phyloP scores from a whole-genome alignment of 2,797 vertebrate genomes.

The Selene dorsalis region DNA sequence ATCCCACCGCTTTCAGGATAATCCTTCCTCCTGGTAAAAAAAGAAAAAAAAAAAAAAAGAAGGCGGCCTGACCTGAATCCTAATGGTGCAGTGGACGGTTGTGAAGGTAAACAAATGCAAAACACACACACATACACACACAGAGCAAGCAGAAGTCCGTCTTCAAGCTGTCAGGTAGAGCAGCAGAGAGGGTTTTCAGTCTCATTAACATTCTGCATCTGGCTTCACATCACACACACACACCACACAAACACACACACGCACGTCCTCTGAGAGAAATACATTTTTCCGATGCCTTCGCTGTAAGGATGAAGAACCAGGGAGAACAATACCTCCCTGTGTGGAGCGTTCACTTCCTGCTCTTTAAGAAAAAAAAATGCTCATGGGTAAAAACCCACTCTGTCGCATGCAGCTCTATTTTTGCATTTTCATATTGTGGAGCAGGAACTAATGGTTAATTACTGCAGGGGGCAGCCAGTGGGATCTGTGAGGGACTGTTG shows the following conservation, averaged over 20 bases:
- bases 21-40: conserved; percentile 46
- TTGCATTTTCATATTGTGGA: conserved; percentile 16
- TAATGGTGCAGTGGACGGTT: conserved; percentile 30
- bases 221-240: conserved; percentile 50
- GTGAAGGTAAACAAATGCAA: conserved; percentile 25
- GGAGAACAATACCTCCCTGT: conserved; percentile 33
- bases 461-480: background rate
- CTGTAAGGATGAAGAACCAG: conserved; percentile 8
- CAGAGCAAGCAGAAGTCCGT: conserved; percentile 1
- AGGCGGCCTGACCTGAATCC: conserved; percentile 56
- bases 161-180: conserved; percentile 54
- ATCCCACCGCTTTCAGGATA: conserved; percentile 66
- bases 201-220: conserved; percentile 71
- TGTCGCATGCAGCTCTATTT: conserved; percentile 31
- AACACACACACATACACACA: conserved; percentile 12
- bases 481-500: conserved; percentile 8
- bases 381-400: conserved; percentile 36
- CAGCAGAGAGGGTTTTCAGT: conserved; percentile 30
- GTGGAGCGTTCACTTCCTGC: background rate
- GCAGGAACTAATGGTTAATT: conserved; percentile 25
- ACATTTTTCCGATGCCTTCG: conserved; percentile 26
- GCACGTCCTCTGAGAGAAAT: conserved; percentile 40
- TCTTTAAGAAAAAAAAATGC: conserved; percentile 28
- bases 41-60: background rate
- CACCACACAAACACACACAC: background rate